Evolutionary conservation across 2,888 invertebrate species (phyloP).

Genomic region (Zele albiditarsus): DNA sequence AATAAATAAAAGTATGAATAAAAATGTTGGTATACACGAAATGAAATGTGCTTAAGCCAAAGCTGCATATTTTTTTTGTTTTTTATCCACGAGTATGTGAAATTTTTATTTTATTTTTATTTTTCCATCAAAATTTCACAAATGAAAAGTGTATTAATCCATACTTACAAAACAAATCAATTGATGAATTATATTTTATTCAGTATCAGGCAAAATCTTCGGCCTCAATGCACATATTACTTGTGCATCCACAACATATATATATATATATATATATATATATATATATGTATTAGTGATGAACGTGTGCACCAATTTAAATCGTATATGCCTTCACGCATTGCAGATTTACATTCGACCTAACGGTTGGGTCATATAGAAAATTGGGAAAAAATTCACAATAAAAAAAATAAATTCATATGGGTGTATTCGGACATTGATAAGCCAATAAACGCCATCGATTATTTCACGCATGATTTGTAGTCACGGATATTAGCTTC

Average conservation of each 20-base stretch:
- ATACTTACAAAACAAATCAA: constrained; percentile 24
- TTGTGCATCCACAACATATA: background rate
- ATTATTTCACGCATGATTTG: constrained; percentile 55
- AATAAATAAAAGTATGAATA: background rate
- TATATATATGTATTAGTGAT: background rate
- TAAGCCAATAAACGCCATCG: constrained; percentile 55
- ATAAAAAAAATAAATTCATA: background rate
- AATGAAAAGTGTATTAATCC: constrained; percentile 9
- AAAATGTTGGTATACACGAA: background rate
- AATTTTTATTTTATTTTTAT: constrained; percentile 7
- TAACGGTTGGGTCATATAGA: constrained; percentile 3
- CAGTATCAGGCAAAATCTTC: background rate
- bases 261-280: too few relatives aligned
- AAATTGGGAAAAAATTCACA: constrained; percentile 14
- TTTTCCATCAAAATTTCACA: background rate
- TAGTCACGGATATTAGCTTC: constrained; percentile 56
- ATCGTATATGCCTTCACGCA: constrained; percentile 24
- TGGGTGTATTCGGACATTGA: constrained; percentile 48
- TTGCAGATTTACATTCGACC: constrained; percentile 36
- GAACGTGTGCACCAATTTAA: constrained; percentile 13
- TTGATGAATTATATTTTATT: constrained; percentile 23
- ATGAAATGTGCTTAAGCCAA: too few relatives aligned
- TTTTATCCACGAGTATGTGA: background rate
- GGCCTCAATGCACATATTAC: constrained; percentile 12
- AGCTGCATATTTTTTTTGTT: too few relatives aligned